Conservation (phyloP, 2,113 vertebrate genomes). For the Otocyon megalotis region DNA sequence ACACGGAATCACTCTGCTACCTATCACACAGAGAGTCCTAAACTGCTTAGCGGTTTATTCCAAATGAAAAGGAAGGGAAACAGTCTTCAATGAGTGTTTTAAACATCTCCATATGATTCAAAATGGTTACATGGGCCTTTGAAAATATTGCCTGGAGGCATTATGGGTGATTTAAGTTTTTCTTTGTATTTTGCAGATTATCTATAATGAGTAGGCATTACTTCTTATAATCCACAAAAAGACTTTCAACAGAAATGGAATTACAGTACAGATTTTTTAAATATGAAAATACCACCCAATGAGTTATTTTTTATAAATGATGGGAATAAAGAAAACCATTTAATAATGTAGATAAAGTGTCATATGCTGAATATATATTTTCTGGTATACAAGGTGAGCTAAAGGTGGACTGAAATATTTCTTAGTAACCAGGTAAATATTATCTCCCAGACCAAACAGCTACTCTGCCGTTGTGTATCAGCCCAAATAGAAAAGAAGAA, state of each 20-base stretch:
- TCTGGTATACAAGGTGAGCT: constrained; percentile 36
- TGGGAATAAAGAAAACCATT: constrained; percentile 32
- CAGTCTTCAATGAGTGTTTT: constrained; percentile 66
- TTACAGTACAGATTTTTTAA: constrained; percentile 41
- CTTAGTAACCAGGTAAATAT: not conserved
- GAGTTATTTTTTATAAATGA: constrained; percentile 61
- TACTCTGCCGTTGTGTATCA: not conserved
- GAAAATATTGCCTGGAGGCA: constrained; percentile 64
- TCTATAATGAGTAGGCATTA: constrained; percentile 60
- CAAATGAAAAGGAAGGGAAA: constrained; percentile 55
- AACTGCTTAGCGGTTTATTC: constrained; percentile 10
- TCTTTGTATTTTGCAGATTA: constrained; percentile 64
- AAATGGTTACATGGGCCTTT: constrained; percentile 72
- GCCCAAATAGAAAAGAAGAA: not conserved
- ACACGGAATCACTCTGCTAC: constrained; percentile 72
- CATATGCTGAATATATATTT: constrained; percentile 31
- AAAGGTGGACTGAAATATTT: constrained; percentile 46
- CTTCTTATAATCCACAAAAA: constrained; percentile 59
- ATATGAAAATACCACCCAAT: constrained; percentile 54
- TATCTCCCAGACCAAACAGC: not conserved
- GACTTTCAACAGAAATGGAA: constrained; percentile 59
- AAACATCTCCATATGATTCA: constrained; percentile 70
- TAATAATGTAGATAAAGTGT: constrained; percentile 44
- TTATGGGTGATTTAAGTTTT: constrained; percentile 66
- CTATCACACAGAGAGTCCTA: constrained; percentile 56